Base-by-base conservation (phyloP, 1,140 invertebrate species). In the Pogonognathellus flavescens region DNA sequence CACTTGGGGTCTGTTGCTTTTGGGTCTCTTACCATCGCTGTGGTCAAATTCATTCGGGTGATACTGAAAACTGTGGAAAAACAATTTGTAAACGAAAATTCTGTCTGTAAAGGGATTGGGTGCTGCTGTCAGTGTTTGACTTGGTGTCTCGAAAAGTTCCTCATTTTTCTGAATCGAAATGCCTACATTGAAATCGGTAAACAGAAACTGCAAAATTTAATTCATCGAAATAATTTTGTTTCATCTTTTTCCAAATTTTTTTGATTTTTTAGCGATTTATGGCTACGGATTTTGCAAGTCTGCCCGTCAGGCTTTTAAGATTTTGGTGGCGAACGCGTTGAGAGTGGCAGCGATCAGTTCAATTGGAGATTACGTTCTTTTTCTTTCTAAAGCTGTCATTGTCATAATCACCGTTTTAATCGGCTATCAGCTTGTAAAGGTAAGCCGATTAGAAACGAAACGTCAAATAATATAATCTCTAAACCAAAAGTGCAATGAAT, bases 121-220 rank as follows among this genome's bases (percentile, higher is more conserved):
- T 93, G 93, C 89, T 94, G 93, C 86, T 95, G 95, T 90, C 93
- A 94, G 84, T 95, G 95, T 88, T 95, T 94, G 89, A 90, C 96
- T 0, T 93, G 92, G 89, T 94, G 93, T 88, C 93, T 96, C 86
- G 95, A 96, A 89, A 94, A 93, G 82, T 93, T 93, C 88, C 90
- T 96, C 2, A 93, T 94, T 89, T 95, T 93, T 89, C 90, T 96
- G 20, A 94, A 93, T 62, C 91, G 94, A 89, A 96, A 96, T 91
- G 95, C 95, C 10, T 96, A 95, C 89, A 95, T 96, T 86, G 94
- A 95, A 93, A 94, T 94, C 90, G 94, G 93, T 94, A 91, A 91
- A 91, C n/a, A n/a, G n/a, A n/a, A n/a, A n/a, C n/a, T n/a, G n/a
- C n/a, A n/a, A n/a, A n/a, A n/a, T n/a, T n/a, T n/a, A n/a, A n/a